These are phyloP conservation scores for Pelodiscus sinensis DNA, from an alignment of 2,113 vertebrate genomes.

Conservation along the genomic window DNA sequence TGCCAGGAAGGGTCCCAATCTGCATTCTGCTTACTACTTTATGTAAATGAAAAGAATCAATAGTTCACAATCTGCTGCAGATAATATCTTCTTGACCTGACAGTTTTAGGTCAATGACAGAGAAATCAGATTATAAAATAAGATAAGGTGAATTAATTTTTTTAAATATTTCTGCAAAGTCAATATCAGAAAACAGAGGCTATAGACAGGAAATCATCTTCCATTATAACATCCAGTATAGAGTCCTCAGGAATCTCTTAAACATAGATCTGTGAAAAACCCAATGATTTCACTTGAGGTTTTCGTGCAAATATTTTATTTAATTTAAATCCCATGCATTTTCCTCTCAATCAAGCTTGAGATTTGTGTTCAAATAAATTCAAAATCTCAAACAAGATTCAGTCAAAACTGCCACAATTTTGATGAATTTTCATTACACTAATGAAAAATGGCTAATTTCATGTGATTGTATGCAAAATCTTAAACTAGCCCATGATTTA, in stretches of 20 bases:
- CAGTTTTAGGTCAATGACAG: conserved; percentile 66
- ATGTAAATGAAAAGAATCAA: conserved; percentile 26
- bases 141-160: conserved; percentile 39
- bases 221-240: conserved; percentile 9
- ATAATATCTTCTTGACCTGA: conserved; percentile 8
- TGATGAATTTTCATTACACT: neutral
- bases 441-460: conserved; percentile 17
- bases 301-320: neutral
- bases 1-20: neutral
- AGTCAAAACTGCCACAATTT: conserved; percentile 33
- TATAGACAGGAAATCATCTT: conserved; percentile 54
- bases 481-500: neutral
- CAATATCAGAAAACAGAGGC: conserved; percentile 39
- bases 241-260: neutral
- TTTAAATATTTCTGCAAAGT: neutral
- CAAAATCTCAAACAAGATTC: neutral
- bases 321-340: neutral
- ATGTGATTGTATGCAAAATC: neutral
- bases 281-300: neutral
- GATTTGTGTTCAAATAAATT: conserved; percentile 1
- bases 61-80: conserved; percentile 33
- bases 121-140: conserved; percentile 60
- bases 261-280: neutral
- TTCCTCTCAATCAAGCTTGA: neutral
- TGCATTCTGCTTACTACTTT: neutral